Conservation (phyloP, 2,888 invertebrate species). For the Eilema griseolum region DNA sequence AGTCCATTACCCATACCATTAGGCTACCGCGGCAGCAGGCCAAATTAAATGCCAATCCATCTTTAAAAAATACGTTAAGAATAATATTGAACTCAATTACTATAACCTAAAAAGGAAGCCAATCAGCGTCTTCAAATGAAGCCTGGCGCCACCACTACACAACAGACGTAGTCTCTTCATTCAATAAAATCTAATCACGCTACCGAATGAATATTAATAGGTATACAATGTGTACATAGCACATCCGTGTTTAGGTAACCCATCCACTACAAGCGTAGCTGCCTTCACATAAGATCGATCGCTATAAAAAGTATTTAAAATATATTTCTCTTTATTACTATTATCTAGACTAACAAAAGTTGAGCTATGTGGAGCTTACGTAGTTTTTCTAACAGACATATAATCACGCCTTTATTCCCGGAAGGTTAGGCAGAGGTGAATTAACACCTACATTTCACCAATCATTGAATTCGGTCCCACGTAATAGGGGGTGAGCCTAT, state of each 20-base stretch:
- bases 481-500: no score
- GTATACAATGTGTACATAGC: conserved; percentile 5
- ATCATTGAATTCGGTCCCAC: no score
- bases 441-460: no score
- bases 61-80: background rate
- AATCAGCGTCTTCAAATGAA: conserved; percentile 14
- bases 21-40: no score
- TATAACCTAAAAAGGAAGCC: background rate
- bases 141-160: conserved; percentile 40
- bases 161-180: conserved; percentile 30
- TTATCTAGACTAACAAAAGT: no score
- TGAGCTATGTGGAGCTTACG: no score
- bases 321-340: no score
- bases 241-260: background rate
- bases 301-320: background rate
- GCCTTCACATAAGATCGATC: background rate
- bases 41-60: no score
- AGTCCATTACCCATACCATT: no score
- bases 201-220: conserved; percentile 36
- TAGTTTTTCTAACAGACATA: no score
- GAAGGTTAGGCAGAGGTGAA: no score
- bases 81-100: background rate
- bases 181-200: conserved; percentile 45
- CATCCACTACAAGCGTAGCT: conserved; percentile 1
- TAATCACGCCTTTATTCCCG: no score